Base-by-base conservation (phyloP, 2,888 invertebrate species). In the Petrolisthes manimaculis region DNA sequence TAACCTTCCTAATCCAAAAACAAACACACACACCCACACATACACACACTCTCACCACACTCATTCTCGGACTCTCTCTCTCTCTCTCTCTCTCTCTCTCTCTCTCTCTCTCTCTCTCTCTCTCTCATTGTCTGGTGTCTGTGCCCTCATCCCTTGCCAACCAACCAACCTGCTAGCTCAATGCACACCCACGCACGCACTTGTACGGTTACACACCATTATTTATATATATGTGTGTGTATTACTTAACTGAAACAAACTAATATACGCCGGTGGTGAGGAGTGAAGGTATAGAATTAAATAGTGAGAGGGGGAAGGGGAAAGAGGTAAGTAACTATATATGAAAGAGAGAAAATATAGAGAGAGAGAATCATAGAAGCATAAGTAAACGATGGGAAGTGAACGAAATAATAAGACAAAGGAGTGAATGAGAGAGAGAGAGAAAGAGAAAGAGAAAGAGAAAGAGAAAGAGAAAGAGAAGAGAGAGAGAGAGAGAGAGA, bases 391-490 rank as follows among this genome's bases (percentile, higher is more conserved):
- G 37, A 37, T 37, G 37, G 37, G 37, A 37, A 37, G 37, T 37
- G 37, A 37, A 37, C 37, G 37, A 37, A 37, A 37, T 37, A 37
- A 37, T 37, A 37, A 37, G 37, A 37, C 37, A 37, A 67, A 53
- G 53, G 24, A 5, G 78, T 78, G 61, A 84, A 56, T 67, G 78
- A 84, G 84, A 54, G 75, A 75, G 77, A 84, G 77, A 75, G 55
- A 56, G 24, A 54, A 56, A 84, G 84, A 75, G 75, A 84, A 56
- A 75, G 84, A 84, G 75, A 84, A 55, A 74, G 84, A 77, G 37
- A 21, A 69, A 24, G 55, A 84, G 69, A 69, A 53, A 77, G 37
- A 37, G 24, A 51, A 61, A 8, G 61, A 61, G 14, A 8, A 14
- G 61, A 61, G 6, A 74, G 14, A 74, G 9, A 21, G 4, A n/a